A percentile compares a stretch with the other conserved stretches of the same genome.
Evolutionary conservation across 2,113 vertebrate genomes (phyloP).

Genomic region (Cyanistes caeruleus): DNA sequence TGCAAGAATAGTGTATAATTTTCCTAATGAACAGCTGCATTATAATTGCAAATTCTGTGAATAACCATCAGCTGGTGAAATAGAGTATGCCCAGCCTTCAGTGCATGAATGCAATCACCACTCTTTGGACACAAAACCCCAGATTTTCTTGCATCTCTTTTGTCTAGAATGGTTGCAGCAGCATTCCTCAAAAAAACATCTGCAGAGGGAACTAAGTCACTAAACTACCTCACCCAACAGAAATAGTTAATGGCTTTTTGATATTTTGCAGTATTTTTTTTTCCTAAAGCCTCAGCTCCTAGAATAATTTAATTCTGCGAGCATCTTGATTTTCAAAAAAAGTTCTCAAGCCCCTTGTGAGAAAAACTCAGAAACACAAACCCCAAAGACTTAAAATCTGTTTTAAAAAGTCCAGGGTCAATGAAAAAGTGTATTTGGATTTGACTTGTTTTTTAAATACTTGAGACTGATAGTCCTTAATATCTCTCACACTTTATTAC

Average conservation of each 20-base stretch:
- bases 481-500: not conserved
- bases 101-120: not conserved
- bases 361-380: not conserved
- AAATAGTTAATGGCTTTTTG: not conserved
- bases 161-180: constrained; percentile 9
- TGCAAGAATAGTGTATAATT: constrained; percentile 6
- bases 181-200: not conserved
- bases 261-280: not conserved
- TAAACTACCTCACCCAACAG: not conserved
- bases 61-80: constrained; percentile 48
- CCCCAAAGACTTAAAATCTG: not conserved
- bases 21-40: constrained; percentile 58
- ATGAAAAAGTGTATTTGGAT: not conserved
- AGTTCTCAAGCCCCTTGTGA: not conserved
- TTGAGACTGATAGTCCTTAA: not conserved
- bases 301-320: not conserved
- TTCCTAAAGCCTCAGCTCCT: not conserved
- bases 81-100: not conserved
- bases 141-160: not conserved
- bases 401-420: not conserved
- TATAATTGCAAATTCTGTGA: constrained; percentile 57
- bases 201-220: not conserved
- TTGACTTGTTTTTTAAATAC: not conserved
- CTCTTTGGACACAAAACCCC: not conserved
- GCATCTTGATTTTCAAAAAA: not conserved